Evolutionary conservation across 1,140 invertebrate species (phyloP).

Genomic region (Euura saliciscinereae): DNA sequence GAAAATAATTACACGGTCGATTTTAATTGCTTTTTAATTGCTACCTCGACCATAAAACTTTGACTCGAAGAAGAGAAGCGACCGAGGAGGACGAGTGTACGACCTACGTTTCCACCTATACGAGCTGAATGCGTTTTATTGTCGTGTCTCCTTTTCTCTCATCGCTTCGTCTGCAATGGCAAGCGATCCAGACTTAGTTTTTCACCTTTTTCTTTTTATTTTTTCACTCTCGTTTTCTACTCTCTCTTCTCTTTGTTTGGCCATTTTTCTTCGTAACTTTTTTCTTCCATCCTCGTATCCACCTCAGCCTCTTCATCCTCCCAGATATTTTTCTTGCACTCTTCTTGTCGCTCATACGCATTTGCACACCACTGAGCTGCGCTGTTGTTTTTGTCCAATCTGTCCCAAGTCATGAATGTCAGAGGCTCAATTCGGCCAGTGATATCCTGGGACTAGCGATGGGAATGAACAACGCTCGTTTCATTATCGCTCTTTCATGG

Average conservation of each 20-base stretch:
- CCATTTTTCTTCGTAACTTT: background rate
- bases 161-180: slow-evolving; percentile 23
- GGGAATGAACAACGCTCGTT: background rate
- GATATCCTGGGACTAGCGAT: background rate
- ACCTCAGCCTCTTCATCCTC: slow-evolving; percentile 1
- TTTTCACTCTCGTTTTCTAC: slow-evolving; percentile 2
- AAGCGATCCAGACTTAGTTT: slow-evolving; percentile 16
- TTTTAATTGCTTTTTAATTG: slow-evolving; percentile 8
- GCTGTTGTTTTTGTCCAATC: slow-evolving; percentile 11
- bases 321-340: background rate
- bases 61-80: background rate
- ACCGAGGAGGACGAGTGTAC: too few species aligned
- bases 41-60: background rate
- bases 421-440: background rate
- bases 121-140: background rate
- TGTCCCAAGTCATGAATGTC: slow-evolving; percentile 13
- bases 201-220: slow-evolving; percentile 1
- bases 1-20: background rate
- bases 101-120: background rate
- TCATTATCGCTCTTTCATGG: background rate
- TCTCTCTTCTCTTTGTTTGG: background rate
- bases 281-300: slow-evolving; percentile 1
- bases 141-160: slow-evolving; percentile 22
- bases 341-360: slow-evolving; percentile 1
- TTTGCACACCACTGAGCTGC: background rate